These are phyloP conservation scores for Branchipolynoe longqiensis DNA, from an alignment of 2,888 invertebrate genomes.

Conservation along the genomic window DNA sequence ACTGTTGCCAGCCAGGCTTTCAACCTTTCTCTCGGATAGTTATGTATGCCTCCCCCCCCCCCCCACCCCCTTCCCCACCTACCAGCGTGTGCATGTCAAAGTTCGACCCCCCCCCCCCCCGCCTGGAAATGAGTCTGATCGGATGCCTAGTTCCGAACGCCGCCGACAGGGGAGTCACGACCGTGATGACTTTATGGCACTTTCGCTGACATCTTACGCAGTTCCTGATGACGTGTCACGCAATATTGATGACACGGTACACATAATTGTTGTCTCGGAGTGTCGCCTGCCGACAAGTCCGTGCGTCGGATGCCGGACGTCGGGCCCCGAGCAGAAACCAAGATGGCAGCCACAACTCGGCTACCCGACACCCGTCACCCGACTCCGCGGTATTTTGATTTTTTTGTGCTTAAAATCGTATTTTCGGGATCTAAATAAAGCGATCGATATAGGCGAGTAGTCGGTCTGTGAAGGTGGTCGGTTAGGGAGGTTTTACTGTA, in stretches of 20 bases:
- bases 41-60: no score
- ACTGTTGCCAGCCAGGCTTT: no score
- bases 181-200: constrained; percentile 33
- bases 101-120: no score
- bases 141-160: constrained; percentile 30
- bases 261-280: constrained; percentile 25
- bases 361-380: no score
- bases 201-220: constrained; percentile 17
- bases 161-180: constrained; percentile 17
- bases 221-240: constrained; percentile 30
- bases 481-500: no score
- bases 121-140: background rate
- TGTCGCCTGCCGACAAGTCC: background rate
- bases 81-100: background rate
- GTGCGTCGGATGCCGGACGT: background rate
- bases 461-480: no score
- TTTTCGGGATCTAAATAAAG: no score
- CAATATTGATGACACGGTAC: constrained; percentile 19
- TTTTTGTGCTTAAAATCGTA: no score
- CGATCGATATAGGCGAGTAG: no score
- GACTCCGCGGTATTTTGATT: no score
- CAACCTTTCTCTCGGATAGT: no score
- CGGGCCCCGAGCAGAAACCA: background rate
- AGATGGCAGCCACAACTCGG: background rate
- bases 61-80: background rate